A percentile compares a stretch with the other conserved stretches of the same genome.
These are phyloP conservation scores for Hemicordylus capensis DNA, from an alignment of 2,113 vertebrate genomes.

Conservation along the genomic window DNA sequence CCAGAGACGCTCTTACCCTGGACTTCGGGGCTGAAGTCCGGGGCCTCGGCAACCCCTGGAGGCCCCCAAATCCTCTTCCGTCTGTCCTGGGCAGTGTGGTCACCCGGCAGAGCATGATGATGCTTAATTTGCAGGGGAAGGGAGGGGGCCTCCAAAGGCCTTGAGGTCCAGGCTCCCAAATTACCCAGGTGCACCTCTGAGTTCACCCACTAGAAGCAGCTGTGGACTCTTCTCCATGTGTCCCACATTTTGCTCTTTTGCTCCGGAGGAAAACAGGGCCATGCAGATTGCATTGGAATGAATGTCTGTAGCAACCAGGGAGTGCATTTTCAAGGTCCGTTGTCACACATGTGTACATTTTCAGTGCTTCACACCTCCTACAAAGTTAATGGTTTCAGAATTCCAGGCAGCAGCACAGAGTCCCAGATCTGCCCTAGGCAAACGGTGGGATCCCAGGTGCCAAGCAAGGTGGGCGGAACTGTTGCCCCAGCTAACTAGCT, in stretches of 20 bases:
- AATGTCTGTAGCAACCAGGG: not conserved
- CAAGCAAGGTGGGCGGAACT: not conserved
- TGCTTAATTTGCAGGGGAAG: too few species aligned
- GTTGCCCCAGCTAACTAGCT: not conserved
- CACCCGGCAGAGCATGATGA: too few species aligned
- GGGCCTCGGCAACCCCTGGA: too few species aligned
- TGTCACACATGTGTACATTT: not conserved
- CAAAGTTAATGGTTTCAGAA: not conserved
- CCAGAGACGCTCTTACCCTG: too few species aligned
- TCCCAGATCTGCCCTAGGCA: not conserved
- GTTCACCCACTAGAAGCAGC: too few species aligned
- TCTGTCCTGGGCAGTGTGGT: too few species aligned
- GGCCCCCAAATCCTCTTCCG: too few species aligned
- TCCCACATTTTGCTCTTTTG: not conserved
- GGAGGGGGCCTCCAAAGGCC: too few species aligned
- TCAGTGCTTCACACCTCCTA: not conserved
- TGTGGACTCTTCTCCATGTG: too few species aligned
- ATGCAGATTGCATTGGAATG: not conserved
- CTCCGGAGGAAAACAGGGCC: not conserved
- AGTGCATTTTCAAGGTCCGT: not conserved
- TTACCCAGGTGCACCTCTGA: too few species aligned
- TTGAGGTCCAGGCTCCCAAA: too few species aligned
- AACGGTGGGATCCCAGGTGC: not conserved
- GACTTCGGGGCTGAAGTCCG: too few species aligned
- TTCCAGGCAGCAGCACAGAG: not conserved